Evolutionary conservation across 35 echinoderm and acorn worm genomes (phyloP).

Genomic region (Acanthaster planci): DNA sequence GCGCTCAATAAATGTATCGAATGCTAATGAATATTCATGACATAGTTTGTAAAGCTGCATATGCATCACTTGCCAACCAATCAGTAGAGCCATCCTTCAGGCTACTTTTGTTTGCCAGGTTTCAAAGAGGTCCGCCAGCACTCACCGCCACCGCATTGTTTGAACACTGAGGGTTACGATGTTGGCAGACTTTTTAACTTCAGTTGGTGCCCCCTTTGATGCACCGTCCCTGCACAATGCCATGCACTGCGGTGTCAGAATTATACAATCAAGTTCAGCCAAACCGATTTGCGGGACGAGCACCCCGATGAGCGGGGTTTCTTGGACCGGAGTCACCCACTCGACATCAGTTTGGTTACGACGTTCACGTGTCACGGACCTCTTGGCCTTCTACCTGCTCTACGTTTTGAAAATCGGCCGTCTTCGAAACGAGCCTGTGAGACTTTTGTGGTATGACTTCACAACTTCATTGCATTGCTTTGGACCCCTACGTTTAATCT

Average conservation of each 20-base stretch:
- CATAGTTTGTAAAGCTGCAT: neutral
- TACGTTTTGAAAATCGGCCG: no score
- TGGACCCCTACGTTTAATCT: no score
- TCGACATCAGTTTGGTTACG: no score
- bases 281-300: neutral
- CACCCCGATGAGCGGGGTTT: no score
- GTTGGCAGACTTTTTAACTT: conserved; percentile 33
- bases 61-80: neutral
- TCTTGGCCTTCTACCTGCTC: no score
- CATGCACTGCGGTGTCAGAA: neutral
- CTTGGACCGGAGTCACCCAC: no score
- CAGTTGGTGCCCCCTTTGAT: conserved; percentile 4
- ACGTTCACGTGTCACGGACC: no score
- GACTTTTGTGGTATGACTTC: no score
- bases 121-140: neutral
- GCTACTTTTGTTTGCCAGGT: neutral
- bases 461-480: no score
- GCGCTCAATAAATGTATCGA: neutral
- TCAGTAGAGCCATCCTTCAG: neutral
- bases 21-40: neutral
- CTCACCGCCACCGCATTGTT: neutral
- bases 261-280: conserved; percentile 22
- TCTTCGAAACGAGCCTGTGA: no score
- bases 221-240: neutral
- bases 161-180: neutral